Evolutionary conservation across 2,888 invertebrate genomes (phyloP), one percentile per base, ranked within the genome.

Genomic region (Atethmia centrago): DNA sequence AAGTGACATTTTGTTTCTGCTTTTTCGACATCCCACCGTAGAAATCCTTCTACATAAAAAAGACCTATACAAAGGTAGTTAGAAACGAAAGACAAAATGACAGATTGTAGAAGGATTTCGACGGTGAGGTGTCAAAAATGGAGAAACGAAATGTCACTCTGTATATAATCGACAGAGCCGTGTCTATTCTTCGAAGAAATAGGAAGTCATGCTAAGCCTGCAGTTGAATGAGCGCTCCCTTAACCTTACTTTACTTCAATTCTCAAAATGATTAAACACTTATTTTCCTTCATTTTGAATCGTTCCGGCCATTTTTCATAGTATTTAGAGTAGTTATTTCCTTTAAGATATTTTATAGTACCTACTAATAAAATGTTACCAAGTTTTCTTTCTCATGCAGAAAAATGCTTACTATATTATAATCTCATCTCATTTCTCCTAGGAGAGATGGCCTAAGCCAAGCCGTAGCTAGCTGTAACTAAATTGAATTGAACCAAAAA

Each of bases 291-390:
- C 86, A 90, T 92, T 93, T 94, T 89, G 90, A 94, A 94, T 93
- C 86, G 91, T 94, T 95, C 96, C 96, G 96, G 95, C 96, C 95
- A 95, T 96, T 95, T 95, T 95, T 90, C 90, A 93, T 95, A 96
- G 95, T 87, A 90, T 89, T 88, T 93, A 94, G 93, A 90, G 79
- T 92, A 90, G 88, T 82, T 87, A 90, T 86, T 84, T 86, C 79
- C 81, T 82, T 82, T 84, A 80, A 80, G 77, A 71, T 67, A 72
- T 74, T 77, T 67, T 72, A 67, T 72, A 80, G 31, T 75, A 40
- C 40, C 14, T 49, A 69, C 36, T 45, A 56, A 75, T 55, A 47
- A 47, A n/a, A 36, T 16, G 19, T 31, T 36, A 31, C 16, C n/a
- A 55, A 9, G 25, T 55, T 79, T 47, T 59, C 2, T 66, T 75